Conservation (phyloP, 2,888 invertebrate species). For the Drosophila merina region DNA sequence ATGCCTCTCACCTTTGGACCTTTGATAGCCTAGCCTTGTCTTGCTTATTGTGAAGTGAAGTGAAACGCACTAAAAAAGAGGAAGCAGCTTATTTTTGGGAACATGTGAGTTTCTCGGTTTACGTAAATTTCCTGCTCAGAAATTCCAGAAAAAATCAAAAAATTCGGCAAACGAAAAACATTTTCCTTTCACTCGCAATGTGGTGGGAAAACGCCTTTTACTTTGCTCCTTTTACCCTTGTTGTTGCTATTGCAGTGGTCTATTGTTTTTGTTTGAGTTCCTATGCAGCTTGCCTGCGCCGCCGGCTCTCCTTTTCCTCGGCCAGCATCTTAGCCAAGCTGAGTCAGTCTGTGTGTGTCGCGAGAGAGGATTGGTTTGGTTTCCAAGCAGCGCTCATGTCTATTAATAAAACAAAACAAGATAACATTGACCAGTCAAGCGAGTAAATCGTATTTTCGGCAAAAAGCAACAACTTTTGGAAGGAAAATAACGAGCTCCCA, state of each 20-base stretch:
- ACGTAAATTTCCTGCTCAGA: constrained; percentile 49
- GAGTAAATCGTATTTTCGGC: constrained; percentile 20
- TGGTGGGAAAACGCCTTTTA: constrained; percentile 71
- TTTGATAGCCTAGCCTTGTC: constrained; percentile 59
- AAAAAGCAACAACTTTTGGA: constrained; percentile 25
- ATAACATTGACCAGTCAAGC: constrained; percentile 43
- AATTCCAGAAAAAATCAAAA: constrained; percentile 32
- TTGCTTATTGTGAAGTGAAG: constrained; percentile 55
- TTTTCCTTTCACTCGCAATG: constrained; percentile 67
- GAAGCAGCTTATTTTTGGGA: constrained; percentile 42
- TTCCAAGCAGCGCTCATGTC: constrained; percentile 54
- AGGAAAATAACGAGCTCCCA: constrained; percentile 31
- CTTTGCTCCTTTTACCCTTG: constrained; percentile 38
- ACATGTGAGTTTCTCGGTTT: constrained; percentile 49
- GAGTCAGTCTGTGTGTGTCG: constrained; percentile 53
- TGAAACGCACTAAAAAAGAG: constrained; percentile 50
- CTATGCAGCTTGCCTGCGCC: constrained; percentile 20
- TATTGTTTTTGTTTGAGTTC: constrained; percentile 14
- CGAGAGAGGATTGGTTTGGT: constrained; percentile 25
- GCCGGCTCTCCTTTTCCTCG: constrained; percentile 16
- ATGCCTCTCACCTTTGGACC: constrained; percentile 71
- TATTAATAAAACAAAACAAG: constrained; percentile 56
- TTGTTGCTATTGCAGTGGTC: constrained; percentile 10
- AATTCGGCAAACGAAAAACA: constrained; percentile 9
- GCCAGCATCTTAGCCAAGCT: constrained; percentile 18